Percentiles rank a stretch among this genome's conserved stretches.
Conservation (phyloP, 1,140 invertebrate genomes). For the Eurosta solidaginis region DNA sequence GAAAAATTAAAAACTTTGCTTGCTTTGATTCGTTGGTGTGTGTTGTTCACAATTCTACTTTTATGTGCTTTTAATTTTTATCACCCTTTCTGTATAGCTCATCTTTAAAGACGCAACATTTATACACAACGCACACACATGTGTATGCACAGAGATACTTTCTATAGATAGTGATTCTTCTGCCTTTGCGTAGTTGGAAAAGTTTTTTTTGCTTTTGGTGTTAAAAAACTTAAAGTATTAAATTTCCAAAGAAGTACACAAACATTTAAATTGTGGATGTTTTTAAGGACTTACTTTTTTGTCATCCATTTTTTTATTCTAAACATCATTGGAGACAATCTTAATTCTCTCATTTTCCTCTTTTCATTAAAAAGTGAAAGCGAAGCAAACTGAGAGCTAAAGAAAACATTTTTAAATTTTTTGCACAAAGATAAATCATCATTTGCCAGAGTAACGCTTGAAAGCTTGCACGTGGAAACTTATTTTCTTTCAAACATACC, state of each 20-base stretch:
- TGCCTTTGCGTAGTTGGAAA: no score
- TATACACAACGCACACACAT: no score
- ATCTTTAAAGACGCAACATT: background rate
- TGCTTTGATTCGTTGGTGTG: background rate
- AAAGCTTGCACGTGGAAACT: background rate
- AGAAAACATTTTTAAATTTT: background rate
- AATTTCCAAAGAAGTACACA: background rate
- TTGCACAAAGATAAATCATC: background rate
- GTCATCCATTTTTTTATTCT: no score
- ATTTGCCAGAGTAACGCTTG: background rate
- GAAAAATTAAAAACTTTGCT: background rate
- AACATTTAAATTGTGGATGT: background rate
- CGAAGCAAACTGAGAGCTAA: background rate
- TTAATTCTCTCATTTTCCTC: background rate
- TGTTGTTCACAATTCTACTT: background rate
- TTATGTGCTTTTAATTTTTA: background rate
- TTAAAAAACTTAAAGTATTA: slow-evolving; percentile 11
- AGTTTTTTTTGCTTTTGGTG: background rate
- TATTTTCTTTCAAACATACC: background rate
- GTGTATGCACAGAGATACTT: no score
- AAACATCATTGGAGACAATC: background rate
- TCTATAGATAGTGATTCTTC: no score
- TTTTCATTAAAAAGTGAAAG: background rate
- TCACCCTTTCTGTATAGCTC: background rate
- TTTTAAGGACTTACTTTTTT: no score